Conservation (phyloP, 2,113 vertebrate genomes). For the Aleadryas rufinucha region DNA sequence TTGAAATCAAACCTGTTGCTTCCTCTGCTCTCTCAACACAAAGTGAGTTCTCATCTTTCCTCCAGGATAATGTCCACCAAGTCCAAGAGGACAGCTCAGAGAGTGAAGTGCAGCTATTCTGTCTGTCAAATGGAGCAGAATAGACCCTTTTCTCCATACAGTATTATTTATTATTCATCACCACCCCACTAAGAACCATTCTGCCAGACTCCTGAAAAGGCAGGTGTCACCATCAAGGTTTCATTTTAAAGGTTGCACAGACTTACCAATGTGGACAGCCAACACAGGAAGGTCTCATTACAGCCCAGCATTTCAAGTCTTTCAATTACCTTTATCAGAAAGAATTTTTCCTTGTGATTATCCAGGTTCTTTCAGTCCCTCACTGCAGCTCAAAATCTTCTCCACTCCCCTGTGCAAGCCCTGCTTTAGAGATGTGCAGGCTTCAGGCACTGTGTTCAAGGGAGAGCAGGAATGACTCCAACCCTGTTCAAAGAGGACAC, state of each 20-base stretch:
- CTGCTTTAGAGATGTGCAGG: neutral
- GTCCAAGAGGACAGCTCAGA: neutral
- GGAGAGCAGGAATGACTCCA: neutral
- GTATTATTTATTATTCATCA: constrained; percentile 2
- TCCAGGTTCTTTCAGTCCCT: neutral
- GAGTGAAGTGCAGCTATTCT: neutral
- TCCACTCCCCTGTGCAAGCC: neutral
- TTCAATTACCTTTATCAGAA: constrained; percentile 38
- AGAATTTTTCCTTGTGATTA: constrained; percentile 46
- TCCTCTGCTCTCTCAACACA: neutral
- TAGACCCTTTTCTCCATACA: neutral
- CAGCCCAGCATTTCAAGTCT: neutral
- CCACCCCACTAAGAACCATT: neutral
- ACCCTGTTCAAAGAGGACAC: constrained; percentile 16
- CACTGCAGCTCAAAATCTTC: neutral
- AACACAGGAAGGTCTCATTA: neutral
- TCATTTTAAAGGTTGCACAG: neutral
- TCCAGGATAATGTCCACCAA: neutral
- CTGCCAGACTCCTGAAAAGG: neutral
- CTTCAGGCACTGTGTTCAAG: neutral
- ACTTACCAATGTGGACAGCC: neutral
- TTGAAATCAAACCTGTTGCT: neutral
- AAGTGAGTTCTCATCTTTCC: neutral
- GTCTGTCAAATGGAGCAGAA: neutral
- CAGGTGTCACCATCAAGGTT: neutral